phyloP scores from a whole-genome alignment of 2,888 invertebrate species.

The Drosophila lutescens region DNA sequence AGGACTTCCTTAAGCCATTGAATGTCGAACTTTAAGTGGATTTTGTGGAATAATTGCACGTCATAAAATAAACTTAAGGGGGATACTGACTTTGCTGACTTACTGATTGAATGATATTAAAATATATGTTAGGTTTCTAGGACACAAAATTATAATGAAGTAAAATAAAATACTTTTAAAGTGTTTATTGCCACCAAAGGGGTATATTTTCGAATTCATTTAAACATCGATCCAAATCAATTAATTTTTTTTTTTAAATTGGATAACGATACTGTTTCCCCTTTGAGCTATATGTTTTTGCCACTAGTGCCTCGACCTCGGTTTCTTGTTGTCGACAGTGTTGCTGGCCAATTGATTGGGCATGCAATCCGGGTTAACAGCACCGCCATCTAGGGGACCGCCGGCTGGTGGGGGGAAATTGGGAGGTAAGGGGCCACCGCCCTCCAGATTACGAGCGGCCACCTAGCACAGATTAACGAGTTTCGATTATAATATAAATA shows the following conservation, averaged over 20 bases:
- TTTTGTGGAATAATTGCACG: not conserved
- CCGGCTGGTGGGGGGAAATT: not conserved
- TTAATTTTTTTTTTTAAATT: too few species aligned
- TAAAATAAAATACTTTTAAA: too few species aligned
- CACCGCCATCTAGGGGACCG: not conserved
- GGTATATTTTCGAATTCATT: too few species aligned
- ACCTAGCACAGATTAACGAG: not conserved
- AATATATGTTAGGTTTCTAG: too few species aligned
- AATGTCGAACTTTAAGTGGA: slow-evolving; percentile 1
- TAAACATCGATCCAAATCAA: too few species aligned
- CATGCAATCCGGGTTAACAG: not conserved
- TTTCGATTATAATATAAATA: not conserved
- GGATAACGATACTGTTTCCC: too few species aligned
- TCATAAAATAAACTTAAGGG: not conserved
- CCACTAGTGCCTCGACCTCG: not conserved
- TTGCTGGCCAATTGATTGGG: not conserved
- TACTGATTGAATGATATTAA: too few species aligned
- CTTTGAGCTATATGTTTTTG: too few species aligned
- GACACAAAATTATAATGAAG: too few species aligned
- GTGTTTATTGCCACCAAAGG: too few species aligned
- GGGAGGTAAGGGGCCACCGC: not conserved
- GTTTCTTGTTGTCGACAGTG: not conserved
- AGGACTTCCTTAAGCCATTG: not conserved
- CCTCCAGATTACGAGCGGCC: not conserved
- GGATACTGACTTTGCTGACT: too few species aligned